phyloP scores from a whole-genome alignment of 2,888 invertebrate genomes.

The Tenthredo amoena region DNA sequence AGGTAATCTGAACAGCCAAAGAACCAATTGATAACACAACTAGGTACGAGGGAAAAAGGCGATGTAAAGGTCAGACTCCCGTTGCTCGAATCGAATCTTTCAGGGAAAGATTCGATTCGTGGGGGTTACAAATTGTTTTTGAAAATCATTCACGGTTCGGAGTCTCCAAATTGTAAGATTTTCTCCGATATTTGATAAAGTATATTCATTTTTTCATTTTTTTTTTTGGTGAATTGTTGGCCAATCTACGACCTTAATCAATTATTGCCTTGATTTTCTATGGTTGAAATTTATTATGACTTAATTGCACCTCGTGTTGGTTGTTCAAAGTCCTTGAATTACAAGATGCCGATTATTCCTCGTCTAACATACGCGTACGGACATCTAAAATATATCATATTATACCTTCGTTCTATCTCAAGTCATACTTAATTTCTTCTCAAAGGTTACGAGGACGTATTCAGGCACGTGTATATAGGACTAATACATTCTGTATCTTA shows the following conservation, averaged over 20 bases:
- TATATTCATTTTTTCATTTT: neutral
- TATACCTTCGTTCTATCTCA: neutral
- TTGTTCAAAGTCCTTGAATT: neutral
- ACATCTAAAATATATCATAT: slow-evolving; percentile 4
- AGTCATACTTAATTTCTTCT: slow-evolving; percentile 24
- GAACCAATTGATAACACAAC: slow-evolving; percentile 1
- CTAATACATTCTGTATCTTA: neutral
- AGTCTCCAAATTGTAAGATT: neutral
- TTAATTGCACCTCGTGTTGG: neutral
- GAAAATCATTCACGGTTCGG: neutral
- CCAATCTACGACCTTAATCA: neutral
- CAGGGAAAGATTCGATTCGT: neutral
- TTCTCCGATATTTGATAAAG: neutral
- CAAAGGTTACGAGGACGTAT: slow-evolving; percentile 43
- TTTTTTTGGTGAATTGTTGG: neutral
- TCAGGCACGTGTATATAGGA: neutral
- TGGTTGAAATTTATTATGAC: neutral
- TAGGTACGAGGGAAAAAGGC: neutral
- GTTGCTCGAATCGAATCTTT: neutral
- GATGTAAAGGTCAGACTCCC: neutral
- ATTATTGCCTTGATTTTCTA: slow-evolving; percentile 7
- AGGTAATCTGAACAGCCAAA: neutral
- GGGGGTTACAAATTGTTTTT: neutral
- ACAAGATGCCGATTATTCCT: neutral
- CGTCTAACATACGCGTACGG: neutral